Base-by-base conservation (phyloP, 2,113 vertebrate species). In the Bubalus kerabau region DNA sequence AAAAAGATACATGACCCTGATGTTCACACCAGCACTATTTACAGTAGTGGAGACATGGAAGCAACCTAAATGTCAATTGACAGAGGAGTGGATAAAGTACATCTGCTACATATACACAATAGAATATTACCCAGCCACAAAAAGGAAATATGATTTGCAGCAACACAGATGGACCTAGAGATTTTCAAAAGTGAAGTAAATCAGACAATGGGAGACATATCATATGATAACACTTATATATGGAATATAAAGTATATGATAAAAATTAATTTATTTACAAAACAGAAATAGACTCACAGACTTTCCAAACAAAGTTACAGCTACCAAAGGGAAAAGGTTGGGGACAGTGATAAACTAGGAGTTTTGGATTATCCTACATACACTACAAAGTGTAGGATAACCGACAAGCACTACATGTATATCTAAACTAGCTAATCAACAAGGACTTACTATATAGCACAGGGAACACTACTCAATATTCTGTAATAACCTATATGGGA, bases 391-490 rank as follows among this genome's bases (percentile, higher is more conserved):
- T 40, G 19, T 23, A 71, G 67, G 67, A 71, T 71, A 23, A 23
- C 46, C 2, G 3, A 30, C 9, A 11, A 1, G 2, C 1, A 30
- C 8, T 11, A 6, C 46, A 3, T 23, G 10, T 1, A 6, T 50
- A 19, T 80, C 1, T 80, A 11, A 80, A 12, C 46, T 6, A 32
- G 15, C 15, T 30, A 80, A 32, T 32, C 28, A 50, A 80, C 46
- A 50, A 80, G 46, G 46, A 19, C 76, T 17, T 80, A 50, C 46
- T 19, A 16, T 50, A 50, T 1, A 32, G 46, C 46, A 32, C 14
- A 32, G 46, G 43, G 43, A 80, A 80, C 8, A 17, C 26, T 30
- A 3, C 46, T 80, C 28, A 80, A 11, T 32, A 11, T 19, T 50
- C 2, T 11, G 24, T 17, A 17, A 50, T 80, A 50, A 80, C 15